Evolutionary conservation across 2,797 vertebrate species (phyloP).

Genomic region (Holocentrus rufus): DNA sequence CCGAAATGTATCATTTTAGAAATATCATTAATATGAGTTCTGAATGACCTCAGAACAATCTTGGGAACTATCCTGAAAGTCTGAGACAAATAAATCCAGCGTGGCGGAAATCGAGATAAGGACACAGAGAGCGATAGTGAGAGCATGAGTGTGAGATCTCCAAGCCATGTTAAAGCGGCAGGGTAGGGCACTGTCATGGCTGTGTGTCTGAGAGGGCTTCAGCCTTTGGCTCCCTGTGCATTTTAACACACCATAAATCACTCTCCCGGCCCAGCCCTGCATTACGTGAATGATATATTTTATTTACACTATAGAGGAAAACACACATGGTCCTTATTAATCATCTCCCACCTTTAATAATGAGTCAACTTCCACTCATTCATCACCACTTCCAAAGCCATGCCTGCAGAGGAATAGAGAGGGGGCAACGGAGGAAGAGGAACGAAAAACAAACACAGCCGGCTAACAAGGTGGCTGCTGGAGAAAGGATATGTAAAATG

Average conservation of each 20-base stretch:
- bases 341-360: conserved; percentile 91
- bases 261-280: conserved; percentile 80
- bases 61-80: conserved; percentile 71
- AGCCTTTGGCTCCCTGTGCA: conserved; percentile 87
- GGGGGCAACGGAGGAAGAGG: conserved; percentile 48
- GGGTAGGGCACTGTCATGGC: conserved; percentile 83
- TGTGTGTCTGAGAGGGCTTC: conserved; percentile 81
- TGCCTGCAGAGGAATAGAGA: conserved; percentile 76
- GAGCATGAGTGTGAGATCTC: conserved; percentile 75
- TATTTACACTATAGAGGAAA: conserved; percentile 92
- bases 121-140: conserved; percentile 66
- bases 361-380: conserved; percentile 88
- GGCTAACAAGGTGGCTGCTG: conserved; percentile 78
- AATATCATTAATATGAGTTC: conserved; percentile 64
- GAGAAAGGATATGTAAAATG: conserved; percentile 70
- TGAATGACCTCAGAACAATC: conserved; percentile 76
- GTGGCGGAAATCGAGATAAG: conserved; percentile 72
- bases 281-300: conserved; percentile 93
- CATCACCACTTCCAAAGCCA: conserved; percentile 84
- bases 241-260: conserved; percentile 88
- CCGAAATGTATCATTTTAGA: conserved; percentile 31
- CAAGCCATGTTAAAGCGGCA: conserved; percentile 71
- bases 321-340: conserved; percentile 89
- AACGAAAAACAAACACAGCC: conserved; percentile 80
- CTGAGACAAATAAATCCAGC: conserved; percentile 77